These are phyloP conservation scores for Noturus placidus DNA, from an alignment of 2,113 vertebrate genomes.

Conservation along the genomic window DNA sequence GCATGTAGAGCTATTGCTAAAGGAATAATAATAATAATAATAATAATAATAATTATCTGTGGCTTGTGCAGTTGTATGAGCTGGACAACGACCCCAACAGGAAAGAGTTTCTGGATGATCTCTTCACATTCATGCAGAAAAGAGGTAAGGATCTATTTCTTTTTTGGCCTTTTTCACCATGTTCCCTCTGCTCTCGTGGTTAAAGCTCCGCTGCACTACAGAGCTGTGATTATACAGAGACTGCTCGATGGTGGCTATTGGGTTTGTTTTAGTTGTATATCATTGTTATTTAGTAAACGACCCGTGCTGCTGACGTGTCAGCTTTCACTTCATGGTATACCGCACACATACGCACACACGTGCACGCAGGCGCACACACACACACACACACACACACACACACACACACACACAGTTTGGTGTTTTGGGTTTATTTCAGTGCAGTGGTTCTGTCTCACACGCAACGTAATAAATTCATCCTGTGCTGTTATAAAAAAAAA, in stretches of 20 bases:
- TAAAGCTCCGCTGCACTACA: too few species aligned
- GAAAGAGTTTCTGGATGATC: constrained; percentile 95
- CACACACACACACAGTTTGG: not conserved
- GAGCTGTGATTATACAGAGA: not conserved
- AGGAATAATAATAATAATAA: not conserved
- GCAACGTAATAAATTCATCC: not conserved
- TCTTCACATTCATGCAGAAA: constrained; percentile 98
- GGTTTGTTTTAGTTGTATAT: not conserved
- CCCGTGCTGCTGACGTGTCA: not conserved
- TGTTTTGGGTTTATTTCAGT: not conserved
- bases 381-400: constrained; percentile 15
- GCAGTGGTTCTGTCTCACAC: not conserved
- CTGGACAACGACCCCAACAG: constrained; percentile 90
- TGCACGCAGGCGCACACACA: too few species aligned
- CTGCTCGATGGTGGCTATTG: not conserved
- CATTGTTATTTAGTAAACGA: not conserved
- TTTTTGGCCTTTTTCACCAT: not conserved
- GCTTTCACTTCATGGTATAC: not conserved
- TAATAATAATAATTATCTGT: not conserved
- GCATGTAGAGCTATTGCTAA: not conserved
- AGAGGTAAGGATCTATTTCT: constrained; percentile 74
- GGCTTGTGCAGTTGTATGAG: constrained; percentile 83
- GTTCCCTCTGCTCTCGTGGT: not conserved
- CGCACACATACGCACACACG: not conserved
- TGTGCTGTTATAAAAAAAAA: not conserved